phyloP scores from a whole-genome alignment of 2,888 invertebrate genomes.

The Cactoblastis cactorum region DNA sequence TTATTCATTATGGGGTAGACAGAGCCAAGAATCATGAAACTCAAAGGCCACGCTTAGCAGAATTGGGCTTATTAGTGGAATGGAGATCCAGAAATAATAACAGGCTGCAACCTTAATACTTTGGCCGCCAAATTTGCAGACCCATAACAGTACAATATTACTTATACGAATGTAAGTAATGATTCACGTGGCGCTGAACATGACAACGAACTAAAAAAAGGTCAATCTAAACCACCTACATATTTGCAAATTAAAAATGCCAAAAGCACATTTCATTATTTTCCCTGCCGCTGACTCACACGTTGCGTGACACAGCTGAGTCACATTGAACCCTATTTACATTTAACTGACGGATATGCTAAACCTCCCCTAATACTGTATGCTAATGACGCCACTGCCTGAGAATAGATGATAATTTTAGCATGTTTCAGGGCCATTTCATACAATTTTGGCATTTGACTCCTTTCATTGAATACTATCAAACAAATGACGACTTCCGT shows the following conservation, averaged over 20 bases:
- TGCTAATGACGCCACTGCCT: not conserved
- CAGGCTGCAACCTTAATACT: too few relatives aligned
- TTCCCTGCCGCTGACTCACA: not conserved
- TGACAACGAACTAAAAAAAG: too few relatives aligned
- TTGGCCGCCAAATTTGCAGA: too few relatives aligned
- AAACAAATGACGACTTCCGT: not conserved
- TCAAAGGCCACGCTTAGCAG: too few relatives aligned
- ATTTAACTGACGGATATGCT: constrained; percentile 7
- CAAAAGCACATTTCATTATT: not conserved
- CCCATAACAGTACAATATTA: too few relatives aligned
- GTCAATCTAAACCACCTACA: too few relatives aligned
- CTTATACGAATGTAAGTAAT: too few relatives aligned
- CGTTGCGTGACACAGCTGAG: constrained; percentile 1
- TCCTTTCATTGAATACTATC: not conserved
- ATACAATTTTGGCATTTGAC: not conserved
- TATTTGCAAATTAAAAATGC: not conserved
- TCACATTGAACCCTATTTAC: constrained; percentile 1
- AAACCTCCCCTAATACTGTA: constrained; percentile 10
- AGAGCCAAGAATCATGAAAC: too few relatives aligned
- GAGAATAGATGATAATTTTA: constrained; percentile 2
- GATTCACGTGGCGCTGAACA: too few relatives aligned
- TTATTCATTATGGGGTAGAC: too few relatives aligned
- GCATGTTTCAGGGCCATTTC: not conserved
- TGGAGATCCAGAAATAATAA: too few relatives aligned
- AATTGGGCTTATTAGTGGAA: too few relatives aligned